phyloP scores from a whole-genome alignment of 2,888 invertebrate genomes.

The Lepas anatifera region DNA sequence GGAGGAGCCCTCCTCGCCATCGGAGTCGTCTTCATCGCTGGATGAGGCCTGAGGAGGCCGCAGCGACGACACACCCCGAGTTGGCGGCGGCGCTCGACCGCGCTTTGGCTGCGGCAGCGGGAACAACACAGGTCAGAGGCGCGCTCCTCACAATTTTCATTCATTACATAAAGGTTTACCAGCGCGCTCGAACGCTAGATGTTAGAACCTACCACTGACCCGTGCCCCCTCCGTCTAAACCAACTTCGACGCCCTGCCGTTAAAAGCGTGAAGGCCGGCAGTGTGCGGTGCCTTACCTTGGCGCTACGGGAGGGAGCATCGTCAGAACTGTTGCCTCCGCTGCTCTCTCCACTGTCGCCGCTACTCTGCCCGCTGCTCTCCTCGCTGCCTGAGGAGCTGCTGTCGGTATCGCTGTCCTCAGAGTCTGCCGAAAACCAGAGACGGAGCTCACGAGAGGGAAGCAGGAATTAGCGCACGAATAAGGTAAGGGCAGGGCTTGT shows the following conservation, averaged over 20 bases:
- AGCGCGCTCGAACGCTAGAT: too few species aligned
- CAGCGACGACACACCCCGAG: neutral
- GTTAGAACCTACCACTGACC: too few species aligned
- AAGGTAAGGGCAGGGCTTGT: too few species aligned
- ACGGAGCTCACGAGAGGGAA: too few species aligned
- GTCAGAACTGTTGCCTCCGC: neutral
- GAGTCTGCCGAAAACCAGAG: neutral
- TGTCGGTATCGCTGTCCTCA: slow-evolving; percentile 17
- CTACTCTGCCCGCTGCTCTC: slow-evolving; percentile 20
- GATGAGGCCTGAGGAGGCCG: slow-evolving; percentile 16
- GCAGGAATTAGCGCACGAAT: too few species aligned
- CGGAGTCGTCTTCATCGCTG: slow-evolving; percentile 13
- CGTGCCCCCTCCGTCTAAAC: too few species aligned
- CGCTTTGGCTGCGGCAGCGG: neutral
- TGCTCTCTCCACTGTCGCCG: slow-evolving; percentile 24
- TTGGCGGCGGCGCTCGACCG: neutral
- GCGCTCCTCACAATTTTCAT: too few species aligned
- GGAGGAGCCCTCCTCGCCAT: neutral
- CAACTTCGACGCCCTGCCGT: too few species aligned
- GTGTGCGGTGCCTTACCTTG: neutral
- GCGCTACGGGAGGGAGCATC: neutral
- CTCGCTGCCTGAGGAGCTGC: slow-evolving; percentile 21
- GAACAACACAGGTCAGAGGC: too few species aligned
- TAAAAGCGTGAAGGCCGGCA: too few species aligned
- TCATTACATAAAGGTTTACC: too few species aligned